A percentile compares a stretch with the other conserved stretches of the same genome.
phyloP scores from a whole-genome alignment of 2,797 vertebrate species.

The Hypotaenidia okinawae region DNA sequence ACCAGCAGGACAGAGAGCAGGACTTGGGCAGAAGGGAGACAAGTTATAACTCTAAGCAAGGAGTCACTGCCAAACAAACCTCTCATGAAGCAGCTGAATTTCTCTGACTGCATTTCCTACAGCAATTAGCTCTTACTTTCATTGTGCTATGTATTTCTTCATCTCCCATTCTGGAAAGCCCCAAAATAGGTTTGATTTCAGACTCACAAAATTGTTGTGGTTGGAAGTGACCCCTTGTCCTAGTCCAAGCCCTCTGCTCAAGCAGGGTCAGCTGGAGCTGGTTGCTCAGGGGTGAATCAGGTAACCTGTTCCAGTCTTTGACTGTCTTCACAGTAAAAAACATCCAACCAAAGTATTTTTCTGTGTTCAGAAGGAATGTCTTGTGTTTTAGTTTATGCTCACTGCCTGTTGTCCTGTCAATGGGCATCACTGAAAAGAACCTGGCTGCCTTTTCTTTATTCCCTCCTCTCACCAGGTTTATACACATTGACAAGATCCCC shows the following conservation, averaged over 20 bases:
- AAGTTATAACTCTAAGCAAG: background rate
- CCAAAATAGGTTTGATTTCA: background rate
- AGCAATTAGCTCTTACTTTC: background rate
- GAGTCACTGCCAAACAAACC: background rate
- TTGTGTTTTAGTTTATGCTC: background rate
- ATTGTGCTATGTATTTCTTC: background rate
- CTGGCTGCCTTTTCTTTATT: background rate
- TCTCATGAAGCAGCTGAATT: background rate
- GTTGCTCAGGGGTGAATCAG: background rate
- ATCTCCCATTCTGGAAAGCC: background rate
- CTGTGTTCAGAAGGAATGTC: background rate
- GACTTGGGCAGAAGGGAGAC: background rate
- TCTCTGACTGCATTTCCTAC: too few relatives aligned
- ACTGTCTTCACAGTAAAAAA: background rate
- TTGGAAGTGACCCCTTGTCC: background rate
- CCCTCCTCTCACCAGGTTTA: background rate
- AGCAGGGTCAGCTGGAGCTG: background rate
- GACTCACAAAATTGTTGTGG: background rate
- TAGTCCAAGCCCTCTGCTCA: background rate
- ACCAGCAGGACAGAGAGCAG: background rate
- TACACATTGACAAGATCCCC: background rate
- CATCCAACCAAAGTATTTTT: background rate
- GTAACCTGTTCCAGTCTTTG: background rate
- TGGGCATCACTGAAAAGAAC: background rate
- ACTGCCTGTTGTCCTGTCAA: background rate